Percentiles rank a stretch among this genome's conserved stretches.
Evolutionary conservation across 2,113 vertebrate species (phyloP).

Genomic region (Dolichallabes microphthalmus): DNA sequence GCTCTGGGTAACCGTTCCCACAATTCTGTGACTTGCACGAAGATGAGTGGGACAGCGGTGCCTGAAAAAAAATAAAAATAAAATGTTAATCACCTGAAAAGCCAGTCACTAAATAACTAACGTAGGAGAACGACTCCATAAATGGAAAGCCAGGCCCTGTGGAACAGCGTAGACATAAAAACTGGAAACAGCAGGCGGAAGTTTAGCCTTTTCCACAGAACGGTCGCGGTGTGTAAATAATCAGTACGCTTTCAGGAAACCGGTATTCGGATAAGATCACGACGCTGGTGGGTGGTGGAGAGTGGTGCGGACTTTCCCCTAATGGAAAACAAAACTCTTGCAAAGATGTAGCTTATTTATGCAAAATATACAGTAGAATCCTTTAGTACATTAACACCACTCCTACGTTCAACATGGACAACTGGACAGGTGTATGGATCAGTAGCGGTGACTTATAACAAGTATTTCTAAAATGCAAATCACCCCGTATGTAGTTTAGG

Average conservation of each 20-base stretch:
- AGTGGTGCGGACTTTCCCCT: neutral
- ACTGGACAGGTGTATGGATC: neutral
- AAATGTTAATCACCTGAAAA: neutral
- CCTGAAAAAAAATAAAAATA: slow-evolving; percentile 56
- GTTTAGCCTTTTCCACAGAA: slow-evolving; percentile 5
- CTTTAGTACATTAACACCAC: too few relatives aligned
- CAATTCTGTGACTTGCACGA: slow-evolving; percentile 85
- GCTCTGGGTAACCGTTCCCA: slow-evolving; percentile 80
- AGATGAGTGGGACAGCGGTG: slow-evolving; percentile 88
- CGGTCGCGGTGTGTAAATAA: slow-evolving; percentile 21
- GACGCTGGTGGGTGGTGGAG: neutral
- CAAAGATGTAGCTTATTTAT: neutral
- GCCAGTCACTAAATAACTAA: neutral
- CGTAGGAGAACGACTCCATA: neutral
- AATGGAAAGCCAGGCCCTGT: neutral
- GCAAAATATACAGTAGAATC: neutral
- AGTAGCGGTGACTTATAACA: neutral
- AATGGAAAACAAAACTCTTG: neutral
- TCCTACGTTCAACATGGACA: neutral
- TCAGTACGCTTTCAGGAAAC: slow-evolving; percentile 31
- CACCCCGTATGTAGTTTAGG: too few relatives aligned
- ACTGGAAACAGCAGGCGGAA: slow-evolving; percentile 22
- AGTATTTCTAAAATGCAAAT: neutral
- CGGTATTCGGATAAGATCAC: slow-evolving; percentile 15
- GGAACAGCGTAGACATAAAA: neutral